A percentile compares a stretch with the other conserved stretches of the same genome.
These are phyloP conservation scores for Cecidostiba fungosa DNA, from an alignment of 2,888 invertebrate species.

Conservation along the genomic window DNA sequence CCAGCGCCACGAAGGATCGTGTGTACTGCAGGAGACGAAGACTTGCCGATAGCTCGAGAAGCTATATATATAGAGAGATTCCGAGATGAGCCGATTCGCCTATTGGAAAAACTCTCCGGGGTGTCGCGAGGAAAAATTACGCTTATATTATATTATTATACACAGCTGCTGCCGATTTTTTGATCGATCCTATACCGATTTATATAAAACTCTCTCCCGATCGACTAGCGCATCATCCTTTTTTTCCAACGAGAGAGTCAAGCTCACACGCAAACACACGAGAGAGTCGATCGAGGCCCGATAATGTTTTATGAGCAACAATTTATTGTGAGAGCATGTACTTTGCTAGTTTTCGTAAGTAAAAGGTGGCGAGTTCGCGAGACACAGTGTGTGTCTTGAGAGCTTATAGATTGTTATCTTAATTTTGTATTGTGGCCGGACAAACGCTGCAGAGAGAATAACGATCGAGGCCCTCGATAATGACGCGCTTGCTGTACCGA, in stretches of 20 bases:
- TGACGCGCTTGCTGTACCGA: constrained; percentile 28
- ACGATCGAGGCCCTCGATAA: constrained; percentile 62
- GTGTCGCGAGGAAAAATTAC: constrained; percentile 21
- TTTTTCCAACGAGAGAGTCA: too few species aligned
- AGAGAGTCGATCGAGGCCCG: constrained; percentile 43
- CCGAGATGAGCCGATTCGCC: constrained; percentile 45
- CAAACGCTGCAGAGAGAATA: constrained; percentile 57
- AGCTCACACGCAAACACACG: background rate
- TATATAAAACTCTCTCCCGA: too few species aligned
- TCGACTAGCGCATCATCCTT: too few species aligned
- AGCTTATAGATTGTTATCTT: constrained; percentile 62
- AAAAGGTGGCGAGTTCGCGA: constrained; percentile 60
- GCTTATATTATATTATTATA: too few species aligned
- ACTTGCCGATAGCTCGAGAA: background rate
- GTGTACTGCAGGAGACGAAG: background rate
- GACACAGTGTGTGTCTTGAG: constrained; percentile 10
- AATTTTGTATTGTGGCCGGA: constrained; percentile 64
- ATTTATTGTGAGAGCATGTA: constrained; percentile 63
- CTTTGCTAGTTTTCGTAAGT: constrained; percentile 64
- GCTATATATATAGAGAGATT: constrained; percentile 24
- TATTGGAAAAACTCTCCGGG: constrained; percentile 46
- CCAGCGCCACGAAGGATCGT: background rate
- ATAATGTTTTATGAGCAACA: constrained; percentile 63
- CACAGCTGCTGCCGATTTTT: constrained; percentile 30
- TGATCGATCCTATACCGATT: too few species aligned